Evolutionary conservation across 2,888 invertebrate species (phyloP).

Genomic region (Antheraea yamamai): DNA sequence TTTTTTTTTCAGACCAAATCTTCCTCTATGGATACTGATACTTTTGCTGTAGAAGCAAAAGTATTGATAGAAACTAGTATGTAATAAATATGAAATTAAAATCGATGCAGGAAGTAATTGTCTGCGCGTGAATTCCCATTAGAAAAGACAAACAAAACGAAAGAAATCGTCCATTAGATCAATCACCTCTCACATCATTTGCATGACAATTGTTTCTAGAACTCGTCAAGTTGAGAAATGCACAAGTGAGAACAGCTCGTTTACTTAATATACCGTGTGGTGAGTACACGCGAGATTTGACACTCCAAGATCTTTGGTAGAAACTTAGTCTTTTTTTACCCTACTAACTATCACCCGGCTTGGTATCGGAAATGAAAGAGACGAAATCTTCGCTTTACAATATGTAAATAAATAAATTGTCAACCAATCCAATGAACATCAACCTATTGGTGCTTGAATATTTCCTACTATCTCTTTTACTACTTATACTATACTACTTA

Average conservation of each 20-base stretch:
- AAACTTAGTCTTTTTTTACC: too few relatives aligned
- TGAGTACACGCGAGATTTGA: neutral
- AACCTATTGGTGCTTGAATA: too few relatives aligned
- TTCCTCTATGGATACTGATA: too few relatives aligned
- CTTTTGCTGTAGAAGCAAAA: neutral
- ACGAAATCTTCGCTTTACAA: too few relatives aligned
- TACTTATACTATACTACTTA: too few relatives aligned
- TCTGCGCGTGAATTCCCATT: neutral
- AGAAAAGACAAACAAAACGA: conserved; percentile 6
- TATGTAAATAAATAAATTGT: too few relatives aligned
- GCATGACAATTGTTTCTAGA: neutral
- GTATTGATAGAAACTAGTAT: neutral
- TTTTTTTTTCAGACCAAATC: too few relatives aligned
- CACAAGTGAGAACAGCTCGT: neutral
- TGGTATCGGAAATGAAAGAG: too few relatives aligned
- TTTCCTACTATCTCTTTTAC: too few relatives aligned
- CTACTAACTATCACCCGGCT: too few relatives aligned
- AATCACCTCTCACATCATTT: conserved; percentile 8
- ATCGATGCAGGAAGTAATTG: conserved; percentile 3
- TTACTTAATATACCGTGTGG: neutral
- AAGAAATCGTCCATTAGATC: conserved; percentile 6
- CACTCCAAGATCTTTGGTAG: too few relatives aligned
- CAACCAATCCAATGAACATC: too few relatives aligned
- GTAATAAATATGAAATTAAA: neutral
- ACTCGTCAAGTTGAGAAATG: neutral